Conservation (phyloP, 1,140 invertebrate species). For the Cydia strobilella region DNA sequence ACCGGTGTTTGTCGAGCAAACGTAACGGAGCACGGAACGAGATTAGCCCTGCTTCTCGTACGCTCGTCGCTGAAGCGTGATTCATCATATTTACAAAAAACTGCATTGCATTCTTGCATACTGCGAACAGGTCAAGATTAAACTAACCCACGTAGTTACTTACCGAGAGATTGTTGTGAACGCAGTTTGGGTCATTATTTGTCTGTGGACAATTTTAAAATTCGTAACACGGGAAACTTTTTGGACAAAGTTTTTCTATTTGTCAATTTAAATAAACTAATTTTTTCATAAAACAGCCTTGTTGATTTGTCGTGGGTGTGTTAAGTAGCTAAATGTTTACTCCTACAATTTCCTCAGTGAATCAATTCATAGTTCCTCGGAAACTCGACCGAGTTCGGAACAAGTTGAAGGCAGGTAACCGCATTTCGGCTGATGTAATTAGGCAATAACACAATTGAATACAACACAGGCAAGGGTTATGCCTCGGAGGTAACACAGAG, state of each 20-base stretch:
- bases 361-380: constrained; percentile 27
- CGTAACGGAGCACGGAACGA: constrained; percentile 68
- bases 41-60: constrained; percentile 66
- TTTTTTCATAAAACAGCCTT: too few relatives aligned
- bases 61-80: constrained; percentile 42
- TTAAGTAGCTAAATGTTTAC: not conserved
- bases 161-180: not conserved
- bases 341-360: constrained; percentile 1
- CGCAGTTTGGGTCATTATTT: too few relatives aligned
- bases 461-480: constrained; percentile 28
- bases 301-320: too few relatives aligned
- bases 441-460: constrained; percentile 31
- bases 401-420: constrained; percentile 31
- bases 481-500: constrained; percentile 27
- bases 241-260: too few relatives aligned
- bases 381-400: constrained; percentile 18
- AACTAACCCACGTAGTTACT: not conserved
- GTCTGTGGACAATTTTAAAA: too few relatives aligned
- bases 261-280: too few relatives aligned
- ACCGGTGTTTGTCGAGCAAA: constrained; percentile 63
- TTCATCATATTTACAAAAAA: constrained; percentile 27
- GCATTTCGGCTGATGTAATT: constrained; percentile 30
- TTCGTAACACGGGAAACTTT: too few relatives aligned
- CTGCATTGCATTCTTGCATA: not conserved
- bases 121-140: not conserved